Evolutionary conservation across 2,797 vertebrate genomes (phyloP), one percentile per base, ranked within the genome.

Genomic region (Sebastes itinus): DNA sequence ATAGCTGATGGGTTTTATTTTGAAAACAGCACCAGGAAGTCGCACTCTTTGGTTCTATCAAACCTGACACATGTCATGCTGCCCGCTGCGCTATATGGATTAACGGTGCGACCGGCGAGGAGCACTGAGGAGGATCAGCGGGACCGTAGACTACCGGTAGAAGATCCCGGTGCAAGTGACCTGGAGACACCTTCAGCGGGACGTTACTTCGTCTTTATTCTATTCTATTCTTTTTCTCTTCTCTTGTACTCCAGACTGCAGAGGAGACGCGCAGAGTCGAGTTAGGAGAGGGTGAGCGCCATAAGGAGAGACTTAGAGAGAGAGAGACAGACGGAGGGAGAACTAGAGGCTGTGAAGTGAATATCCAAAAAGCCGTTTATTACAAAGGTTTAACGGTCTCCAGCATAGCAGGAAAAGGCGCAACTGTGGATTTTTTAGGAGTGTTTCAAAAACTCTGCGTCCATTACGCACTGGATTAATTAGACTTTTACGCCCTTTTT

Each of bases 31-130:
- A 11, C 0, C 35, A 27, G 93, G 93, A 93, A 86, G 78, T 49
- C 0, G 3, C 1, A 1, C 7, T 6, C 0, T 25, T n/a, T 5
- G 1, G 2, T 9, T 5, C 0, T 2, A 0, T 64, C 7, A 5
- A 3, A 10, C 28, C 18, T 72, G 76, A 65, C 30, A 7, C 1
- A 6, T n/a, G 46, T 61, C 54, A 4, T 30, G 56, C 58, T 30
- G 56, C 58, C 61, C 52, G 78, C 64, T 73, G 68, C 73, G 72
- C 77, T 72, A 1, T 52, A 2, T 66, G 91, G 92, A 92, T 93
- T 91, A 92, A 69, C 83, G 20, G 86, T 66, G 86, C 80, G 84
- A 52, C 72, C 78, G 75, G 83, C 23, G 27, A 27, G 80, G 85
- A 84, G 78, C 56, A 77, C 55, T 27, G 87, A 75, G 83, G 69